Evolutionary conservation across 1,140 invertebrate genomes (phyloP), one percentile per base, ranked within the genome.

Genomic region (Carposina sasakii): DNA sequence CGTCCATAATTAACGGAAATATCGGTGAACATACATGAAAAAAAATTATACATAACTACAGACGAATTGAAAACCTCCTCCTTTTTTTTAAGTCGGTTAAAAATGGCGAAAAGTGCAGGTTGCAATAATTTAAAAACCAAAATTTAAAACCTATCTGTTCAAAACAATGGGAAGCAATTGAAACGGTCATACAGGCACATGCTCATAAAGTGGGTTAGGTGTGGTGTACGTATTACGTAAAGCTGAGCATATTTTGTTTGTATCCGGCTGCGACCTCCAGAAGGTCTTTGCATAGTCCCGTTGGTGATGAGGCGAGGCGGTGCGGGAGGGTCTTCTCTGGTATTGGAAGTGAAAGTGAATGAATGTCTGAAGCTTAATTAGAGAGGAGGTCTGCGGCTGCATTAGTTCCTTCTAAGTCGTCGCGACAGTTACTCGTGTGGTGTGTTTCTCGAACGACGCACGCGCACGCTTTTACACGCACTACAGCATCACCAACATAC

Each of bases 331-430:
- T 74, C 73, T 71, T 75, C 67, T 76, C 70, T 72, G 60, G 54
- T 73, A 74, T 76, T 81, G 71, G 77, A 83, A 84, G 81, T 84
- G 81, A 84, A 84, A 84, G 81, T 84, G 75, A 84, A 81, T 81
- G 81, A 81, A 76, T 75, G 75, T 67, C 71, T 65, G 71, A 77
- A 75, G 71, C 73, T 84, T 84, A 83, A 81, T 84, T 84, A 81
- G 81, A 84, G 81, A 81, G 70, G 72, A 81, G 69, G 60, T 60
- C 63, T 60, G 66, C 66, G 76, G 54, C 63, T 63, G 76, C 71
- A 71, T 54, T 71, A 84, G 79, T 84, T 75, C 67, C 69, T 69
- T 70, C 63, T 67, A 69, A 60, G 55, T 54, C 67, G 68, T 46
- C 77, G 73, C 76, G 75, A 61, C 48, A 52, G 53, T 65, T 70